These are phyloP conservation scores for Brachionus manjavacas DNA, from an alignment of 1,140 invertebrate genomes.

Conservation along the genomic window DNA sequence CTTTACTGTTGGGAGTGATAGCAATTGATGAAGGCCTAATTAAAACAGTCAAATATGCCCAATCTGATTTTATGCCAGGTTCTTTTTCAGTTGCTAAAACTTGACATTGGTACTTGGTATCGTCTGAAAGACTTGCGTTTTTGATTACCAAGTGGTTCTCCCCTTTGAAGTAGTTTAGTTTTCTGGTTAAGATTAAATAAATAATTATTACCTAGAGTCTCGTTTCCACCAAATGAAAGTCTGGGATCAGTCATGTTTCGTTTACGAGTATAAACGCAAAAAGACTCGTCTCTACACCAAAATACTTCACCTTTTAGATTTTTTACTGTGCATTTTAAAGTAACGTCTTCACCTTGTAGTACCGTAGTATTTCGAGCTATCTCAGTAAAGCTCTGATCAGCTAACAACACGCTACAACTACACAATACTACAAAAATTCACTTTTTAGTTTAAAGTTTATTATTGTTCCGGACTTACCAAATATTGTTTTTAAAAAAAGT, in stretches of 20 bases:
- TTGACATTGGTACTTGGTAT: conserved; percentile 36
- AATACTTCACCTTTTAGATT: conserved; percentile 36
- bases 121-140: conserved; percentile 13
- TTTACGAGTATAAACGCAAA: conserved; percentile 28
- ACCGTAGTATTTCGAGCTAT: background rate
- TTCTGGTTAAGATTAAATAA: background rate
- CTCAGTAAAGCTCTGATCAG: background rate
- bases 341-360: background rate
- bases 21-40: conserved; percentile 14
- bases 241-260: conserved; percentile 23
- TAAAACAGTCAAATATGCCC: conserved; percentile 6
- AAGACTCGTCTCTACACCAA: conserved; percentile 31
- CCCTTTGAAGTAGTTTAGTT: background rate
- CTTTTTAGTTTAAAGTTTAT: background rate
- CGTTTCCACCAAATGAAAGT: background rate
- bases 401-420: background rate
- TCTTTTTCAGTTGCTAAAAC: background rate
- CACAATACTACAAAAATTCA: background rate
- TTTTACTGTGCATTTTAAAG: background rate
- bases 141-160: conserved; percentile 22
- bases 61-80: background rate
- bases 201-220: background rate
- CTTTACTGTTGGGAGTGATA: background rate
- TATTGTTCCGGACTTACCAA: background rate
- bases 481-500: background rate